Conservation (phyloP, 2,888 invertebrate genomes). For the Pristionchus exspectatus region DNA sequence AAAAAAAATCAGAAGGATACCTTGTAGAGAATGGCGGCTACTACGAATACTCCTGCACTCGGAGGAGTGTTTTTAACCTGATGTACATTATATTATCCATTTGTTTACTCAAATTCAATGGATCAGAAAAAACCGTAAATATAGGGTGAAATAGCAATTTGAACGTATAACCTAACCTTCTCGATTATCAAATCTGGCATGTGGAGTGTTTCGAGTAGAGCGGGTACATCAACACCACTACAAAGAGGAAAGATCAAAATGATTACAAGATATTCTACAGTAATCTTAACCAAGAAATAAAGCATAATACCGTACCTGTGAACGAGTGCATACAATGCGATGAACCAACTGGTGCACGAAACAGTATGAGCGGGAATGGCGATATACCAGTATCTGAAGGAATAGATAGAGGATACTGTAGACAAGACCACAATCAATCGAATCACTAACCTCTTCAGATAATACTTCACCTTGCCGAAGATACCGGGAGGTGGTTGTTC, state of each 20-base stretch:
- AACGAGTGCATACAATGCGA: slow-evolving; percentile 85
- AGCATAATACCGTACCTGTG: slow-evolving; percentile 3
- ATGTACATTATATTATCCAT: background rate
- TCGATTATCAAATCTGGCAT: slow-evolving; percentile 88
- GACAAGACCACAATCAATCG: background rate
- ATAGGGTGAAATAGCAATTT: too few relatives aligned
- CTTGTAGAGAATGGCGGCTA: slow-evolving; percentile 94
- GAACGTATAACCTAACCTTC: slow-evolving; percentile 83
- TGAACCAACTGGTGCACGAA: slow-evolving; percentile 92
- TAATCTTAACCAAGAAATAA: background rate
- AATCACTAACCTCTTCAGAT: slow-evolving; percentile 69
- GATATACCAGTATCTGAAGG: slow-evolving; percentile 90
- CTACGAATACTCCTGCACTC: slow-evolving; percentile 89
- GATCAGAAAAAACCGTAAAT: too few relatives aligned
- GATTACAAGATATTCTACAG: background rate
- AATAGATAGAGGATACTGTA: slow-evolving; percentile 8
- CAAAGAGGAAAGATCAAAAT: slow-evolving; percentile 56
- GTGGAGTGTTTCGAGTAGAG: slow-evolving; percentile 87
- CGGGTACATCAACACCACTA: slow-evolving; percentile 93
- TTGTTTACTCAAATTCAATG: too few relatives aligned
- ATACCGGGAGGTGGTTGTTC: slow-evolving; percentile 71
- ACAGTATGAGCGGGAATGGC: slow-evolving; percentile 92
- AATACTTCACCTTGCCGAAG: slow-evolving; percentile 76
- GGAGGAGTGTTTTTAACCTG: slow-evolving; percentile 68
- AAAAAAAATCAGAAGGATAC: slow-evolving; percentile 80